Conservation (phyloP, 1,140 invertebrate genomes). For the Rhopalosiphum maidis region DNA sequence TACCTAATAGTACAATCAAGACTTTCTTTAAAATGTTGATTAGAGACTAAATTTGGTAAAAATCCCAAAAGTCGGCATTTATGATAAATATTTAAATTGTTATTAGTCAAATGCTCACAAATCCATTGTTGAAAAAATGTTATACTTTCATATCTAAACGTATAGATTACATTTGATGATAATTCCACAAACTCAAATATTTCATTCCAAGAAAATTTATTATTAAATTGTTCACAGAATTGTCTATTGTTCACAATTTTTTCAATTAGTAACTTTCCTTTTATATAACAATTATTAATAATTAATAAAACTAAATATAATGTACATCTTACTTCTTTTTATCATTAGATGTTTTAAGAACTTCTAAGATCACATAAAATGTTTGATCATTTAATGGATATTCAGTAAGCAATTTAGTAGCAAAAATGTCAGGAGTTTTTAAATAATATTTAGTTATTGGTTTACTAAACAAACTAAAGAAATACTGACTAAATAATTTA, state of each 20-base stretch:
- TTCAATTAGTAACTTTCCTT: not conserved
- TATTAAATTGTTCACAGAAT: not conserved
- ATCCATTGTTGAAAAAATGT: not conserved
- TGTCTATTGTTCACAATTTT: not conserved
- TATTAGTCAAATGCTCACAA: slow-evolving; percentile 16
- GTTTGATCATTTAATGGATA: slow-evolving; percentile 10
- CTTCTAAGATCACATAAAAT: not conserved
- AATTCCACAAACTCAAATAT: not conserved
- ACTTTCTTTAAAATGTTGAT: not conserved
- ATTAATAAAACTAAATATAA: not conserved
- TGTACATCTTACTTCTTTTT: not conserved
- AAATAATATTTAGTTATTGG: slow-evolving; percentile 24
- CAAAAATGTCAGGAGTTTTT: not conserved
- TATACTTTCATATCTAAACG: not conserved
- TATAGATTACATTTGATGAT: not conserved
- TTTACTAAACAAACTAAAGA: slow-evolving; percentile 11
- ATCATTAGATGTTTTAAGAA: not conserved
- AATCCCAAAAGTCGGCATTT: slow-evolving; percentile 16
- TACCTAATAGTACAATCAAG: slow-evolving; percentile 23
- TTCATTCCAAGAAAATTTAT: not conserved
- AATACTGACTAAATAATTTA: not conserved
- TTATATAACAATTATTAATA: not conserved
- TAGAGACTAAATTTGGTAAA: slow-evolving; percentile 8
- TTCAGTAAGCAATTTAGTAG: not conserved
- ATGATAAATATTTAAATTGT: slow-evolving; percentile 17